Conservation (phyloP, 2,113 vertebrate species). For the Circaetus gallicus region DNA sequence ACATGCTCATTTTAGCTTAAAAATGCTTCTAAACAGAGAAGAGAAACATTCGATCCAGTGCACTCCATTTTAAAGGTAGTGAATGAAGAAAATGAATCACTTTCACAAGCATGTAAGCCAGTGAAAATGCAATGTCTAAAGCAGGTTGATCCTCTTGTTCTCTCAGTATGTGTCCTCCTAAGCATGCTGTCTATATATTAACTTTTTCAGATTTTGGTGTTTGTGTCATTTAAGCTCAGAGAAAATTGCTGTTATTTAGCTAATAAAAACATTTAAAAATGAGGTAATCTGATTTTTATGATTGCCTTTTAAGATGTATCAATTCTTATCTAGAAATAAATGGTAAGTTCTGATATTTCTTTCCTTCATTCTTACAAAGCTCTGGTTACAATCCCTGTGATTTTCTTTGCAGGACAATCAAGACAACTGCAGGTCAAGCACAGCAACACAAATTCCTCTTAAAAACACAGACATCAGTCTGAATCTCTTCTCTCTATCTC, state of each 20-base stretch:
- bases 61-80: background rate
- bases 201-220: background rate
- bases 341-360: background rate
- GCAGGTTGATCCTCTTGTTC: background rate
- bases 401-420: background rate
- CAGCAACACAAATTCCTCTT: background rate
- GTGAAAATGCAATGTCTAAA: background rate
- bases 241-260: background rate
- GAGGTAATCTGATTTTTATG: background rate
- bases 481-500: background rate
- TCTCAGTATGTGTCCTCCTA: background rate
- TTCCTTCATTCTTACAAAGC: background rate
- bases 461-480: background rate
- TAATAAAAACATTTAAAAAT: background rate
- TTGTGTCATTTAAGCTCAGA: background rate
- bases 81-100: background rate
- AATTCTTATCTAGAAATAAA: background rate
- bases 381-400: background rate
- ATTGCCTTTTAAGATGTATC: background rate
- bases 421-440: background rate
- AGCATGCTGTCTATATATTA: background rate
- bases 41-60: background rate
- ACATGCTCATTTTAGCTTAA: background rate
- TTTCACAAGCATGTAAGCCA: background rate
- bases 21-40: background rate